These are phyloP conservation scores for Propithecus perrieri DNA, from an alignment of 2,797 vertebrate genomes.

Conservation along the genomic window DNA sequence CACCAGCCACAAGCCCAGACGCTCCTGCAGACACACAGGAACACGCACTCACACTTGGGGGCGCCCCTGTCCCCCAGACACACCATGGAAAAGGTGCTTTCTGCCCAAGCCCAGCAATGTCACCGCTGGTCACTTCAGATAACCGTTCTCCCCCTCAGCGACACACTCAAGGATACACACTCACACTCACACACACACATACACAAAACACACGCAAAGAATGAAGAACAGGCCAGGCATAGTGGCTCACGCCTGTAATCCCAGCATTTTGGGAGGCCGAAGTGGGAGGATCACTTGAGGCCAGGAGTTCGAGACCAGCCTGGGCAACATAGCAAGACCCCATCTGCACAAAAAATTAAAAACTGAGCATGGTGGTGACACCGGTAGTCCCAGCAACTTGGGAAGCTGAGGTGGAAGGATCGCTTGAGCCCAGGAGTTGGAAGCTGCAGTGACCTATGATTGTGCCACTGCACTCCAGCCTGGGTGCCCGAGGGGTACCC, in stretches of 20 bases:
- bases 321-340: background rate
- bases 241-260: too few species aligned
- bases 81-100: background rate
- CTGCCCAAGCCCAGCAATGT: background rate
- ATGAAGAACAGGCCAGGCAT: background rate
- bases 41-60: too few species aligned
- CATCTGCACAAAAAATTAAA: background rate
- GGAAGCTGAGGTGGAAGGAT: background rate
- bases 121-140: background rate
- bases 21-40: background rate
- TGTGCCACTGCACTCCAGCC: background rate
- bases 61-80: background rate
- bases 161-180: background rate
- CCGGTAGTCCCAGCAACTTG: background rate
- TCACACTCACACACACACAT: background rate
- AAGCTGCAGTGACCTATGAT: background rate
- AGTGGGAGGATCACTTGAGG: too few species aligned
- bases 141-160: background rate
- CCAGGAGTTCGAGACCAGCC: background rate
- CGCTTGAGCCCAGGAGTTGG: background rate
- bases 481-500: background rate
- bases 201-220: background rate
- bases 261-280: too few species aligned
- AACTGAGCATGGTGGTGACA: background rate
- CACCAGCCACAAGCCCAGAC: fast-evolving